Conservation (phyloP, 2,113 vertebrate genomes). For the Rhadina sibilatrix region DNA sequence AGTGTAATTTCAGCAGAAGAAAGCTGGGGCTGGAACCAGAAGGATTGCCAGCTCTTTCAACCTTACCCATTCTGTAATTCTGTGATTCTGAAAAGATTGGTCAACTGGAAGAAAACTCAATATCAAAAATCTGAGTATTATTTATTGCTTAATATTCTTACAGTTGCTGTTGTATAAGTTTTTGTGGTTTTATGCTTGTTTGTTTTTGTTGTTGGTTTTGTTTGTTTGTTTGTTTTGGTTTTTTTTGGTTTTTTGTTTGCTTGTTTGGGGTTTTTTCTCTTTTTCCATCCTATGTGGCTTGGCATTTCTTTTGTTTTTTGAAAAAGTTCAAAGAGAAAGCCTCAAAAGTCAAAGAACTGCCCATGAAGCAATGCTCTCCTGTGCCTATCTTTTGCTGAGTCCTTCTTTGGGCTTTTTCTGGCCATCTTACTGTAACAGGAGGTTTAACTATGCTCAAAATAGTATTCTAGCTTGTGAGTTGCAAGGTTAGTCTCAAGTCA, state of each 20-base stretch:
- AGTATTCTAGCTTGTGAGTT: neutral
- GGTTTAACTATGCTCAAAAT: neutral
- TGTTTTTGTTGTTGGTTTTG: rapidly evolving
- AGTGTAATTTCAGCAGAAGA: neutral
- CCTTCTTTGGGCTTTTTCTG: neutral
- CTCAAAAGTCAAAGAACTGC: neutral
- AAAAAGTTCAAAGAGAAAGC: neutral
- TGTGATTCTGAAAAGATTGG: neutral
- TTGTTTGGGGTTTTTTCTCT: no score
- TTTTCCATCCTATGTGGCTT: neutral
- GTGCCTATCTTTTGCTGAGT: neutral
- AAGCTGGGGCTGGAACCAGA: neutral
- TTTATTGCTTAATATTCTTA: neutral
- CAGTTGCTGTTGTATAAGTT: neutral
- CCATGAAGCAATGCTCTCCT: neutral
- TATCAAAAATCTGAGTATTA: neutral
- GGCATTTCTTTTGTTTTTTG: neutral
- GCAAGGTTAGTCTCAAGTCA: neutral
- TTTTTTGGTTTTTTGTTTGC: no score
- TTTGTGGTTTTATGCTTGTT: no score
- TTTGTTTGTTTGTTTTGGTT: no score
- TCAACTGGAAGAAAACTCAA: neutral
- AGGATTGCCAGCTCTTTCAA: neutral
- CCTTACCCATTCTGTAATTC: neutral
- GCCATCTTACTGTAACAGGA: neutral